These are phyloP conservation scores for Leptinotarsa texana DNA, from an alignment of 1,140 invertebrate species.

Conservation along the genomic window DNA sequence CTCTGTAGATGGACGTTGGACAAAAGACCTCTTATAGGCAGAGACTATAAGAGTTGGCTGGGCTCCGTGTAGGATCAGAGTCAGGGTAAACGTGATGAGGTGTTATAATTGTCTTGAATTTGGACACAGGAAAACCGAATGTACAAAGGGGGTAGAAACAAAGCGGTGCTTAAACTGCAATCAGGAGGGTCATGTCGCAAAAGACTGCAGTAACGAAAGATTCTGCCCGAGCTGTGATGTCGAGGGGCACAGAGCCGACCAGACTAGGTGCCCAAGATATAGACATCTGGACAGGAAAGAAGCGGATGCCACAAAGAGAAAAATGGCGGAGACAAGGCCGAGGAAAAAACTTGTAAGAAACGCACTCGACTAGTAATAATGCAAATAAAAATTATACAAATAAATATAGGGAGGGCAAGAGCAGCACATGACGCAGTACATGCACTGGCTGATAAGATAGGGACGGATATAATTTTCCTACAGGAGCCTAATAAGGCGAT, in stretches of 20 bases:
- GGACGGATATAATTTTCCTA: not conserved
- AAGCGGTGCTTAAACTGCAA: constrained; percentile 1
- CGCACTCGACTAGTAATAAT: too few relatives aligned
- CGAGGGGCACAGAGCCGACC: not conserved
- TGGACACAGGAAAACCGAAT: not conserved
- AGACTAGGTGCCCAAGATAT: not conserved
- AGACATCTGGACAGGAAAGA: not conserved
- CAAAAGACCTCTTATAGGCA: not conserved
- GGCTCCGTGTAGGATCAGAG: not conserved
- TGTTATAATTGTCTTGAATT: constrained; percentile 1
- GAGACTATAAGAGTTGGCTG: not conserved
- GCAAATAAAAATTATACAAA: not conserved
- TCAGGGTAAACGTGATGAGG: not conserved
- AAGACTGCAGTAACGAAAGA: not conserved
- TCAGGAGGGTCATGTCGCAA: not conserved
- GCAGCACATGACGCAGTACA: not conserved
- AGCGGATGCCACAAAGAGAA: too few relatives aligned
- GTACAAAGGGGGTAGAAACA: not conserved
- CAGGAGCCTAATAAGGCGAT: constrained; percentile 1
- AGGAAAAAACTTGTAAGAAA: too few relatives aligned
- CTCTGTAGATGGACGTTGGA: not conserved
- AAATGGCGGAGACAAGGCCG: too few relatives aligned
- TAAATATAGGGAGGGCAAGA: not conserved
- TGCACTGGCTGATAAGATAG: not conserved
- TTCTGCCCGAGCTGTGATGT: not conserved